These are phyloP conservation scores for Mola mola DNA, from an alignment of 2,113 vertebrate genomes.

Conservation along the genomic window DNA sequence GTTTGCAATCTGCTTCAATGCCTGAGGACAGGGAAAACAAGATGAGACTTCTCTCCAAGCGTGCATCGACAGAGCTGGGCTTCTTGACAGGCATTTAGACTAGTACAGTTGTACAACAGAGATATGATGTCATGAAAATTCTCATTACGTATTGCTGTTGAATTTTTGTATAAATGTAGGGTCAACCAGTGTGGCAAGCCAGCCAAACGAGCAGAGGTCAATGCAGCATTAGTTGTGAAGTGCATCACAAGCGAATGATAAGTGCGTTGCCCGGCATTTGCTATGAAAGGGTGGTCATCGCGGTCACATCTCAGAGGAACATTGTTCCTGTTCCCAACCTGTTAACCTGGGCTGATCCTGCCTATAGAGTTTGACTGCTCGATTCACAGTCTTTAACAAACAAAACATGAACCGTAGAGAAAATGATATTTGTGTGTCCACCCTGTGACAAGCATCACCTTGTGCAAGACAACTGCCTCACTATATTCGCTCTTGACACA, in stretches of 20 bases:
- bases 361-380: slow-evolving; percentile 2
- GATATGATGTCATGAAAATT: background rate
- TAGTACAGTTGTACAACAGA: slow-evolving; percentile 2
- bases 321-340: slow-evolving; percentile 34
- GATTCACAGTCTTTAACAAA: slow-evolving; percentile 14
- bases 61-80: slow-evolving; percentile 10
- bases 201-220: too few relatives aligned
- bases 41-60: slow-evolving; percentile 28
- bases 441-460: too few relatives aligned
- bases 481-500: slow-evolving; percentile 23
- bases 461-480: slow-evolving; percentile 40
- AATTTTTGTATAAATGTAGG: slow-evolving; percentile 12
- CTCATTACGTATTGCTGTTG: background rate
- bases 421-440: too few relatives aligned
- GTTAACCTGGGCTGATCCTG: slow-evolving; percentile 5
- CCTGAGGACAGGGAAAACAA: slow-evolving; percentile 60
- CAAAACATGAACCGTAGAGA: too few relatives aligned
- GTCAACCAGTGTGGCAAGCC: too few relatives aligned
- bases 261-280: slow-evolving; percentile 4
- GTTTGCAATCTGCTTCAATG: slow-evolving; percentile 68
- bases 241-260: too few relatives aligned
- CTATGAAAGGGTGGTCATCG: slow-evolving; percentile 42
- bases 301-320: slow-evolving; percentile 46
- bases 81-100: slow-evolving; percentile 6
- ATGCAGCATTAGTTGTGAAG: too few relatives aligned